These are phyloP conservation scores for Xanthia togata DNA, from an alignment of 2,888 invertebrate species.

Conservation along the genomic window DNA sequence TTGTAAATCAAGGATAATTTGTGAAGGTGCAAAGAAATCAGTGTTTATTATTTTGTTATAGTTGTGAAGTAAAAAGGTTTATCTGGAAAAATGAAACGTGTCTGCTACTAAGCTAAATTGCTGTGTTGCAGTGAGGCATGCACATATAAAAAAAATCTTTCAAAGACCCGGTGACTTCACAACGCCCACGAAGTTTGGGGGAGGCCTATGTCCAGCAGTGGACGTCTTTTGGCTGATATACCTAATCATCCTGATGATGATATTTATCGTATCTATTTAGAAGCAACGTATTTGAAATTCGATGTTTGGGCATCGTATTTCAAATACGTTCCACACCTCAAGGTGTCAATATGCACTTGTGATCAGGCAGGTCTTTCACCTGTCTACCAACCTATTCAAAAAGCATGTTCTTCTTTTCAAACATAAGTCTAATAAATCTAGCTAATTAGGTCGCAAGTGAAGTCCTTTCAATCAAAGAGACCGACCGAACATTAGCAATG, in stretches of 20 bases:
- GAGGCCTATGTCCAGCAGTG: background rate
- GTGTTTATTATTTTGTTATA: background rate
- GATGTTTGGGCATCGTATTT: too few species aligned
- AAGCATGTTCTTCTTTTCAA: background rate
- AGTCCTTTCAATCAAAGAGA: conserved; percentile 51
- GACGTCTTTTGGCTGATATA: background rate
- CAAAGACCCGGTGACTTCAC: background rate
- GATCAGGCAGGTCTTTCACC: too few species aligned
- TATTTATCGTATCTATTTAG: background rate
- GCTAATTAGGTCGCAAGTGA: conserved; percentile 7
- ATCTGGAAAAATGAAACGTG: background rate
- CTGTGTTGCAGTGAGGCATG: too few species aligned
- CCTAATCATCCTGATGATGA: background rate
- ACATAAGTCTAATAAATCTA: background rate
- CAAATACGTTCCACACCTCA: too few species aligned
- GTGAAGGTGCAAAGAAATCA: background rate
- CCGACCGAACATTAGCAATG: conserved; percentile 62
- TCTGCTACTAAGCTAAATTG: too few species aligned
- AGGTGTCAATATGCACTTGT: background rate
- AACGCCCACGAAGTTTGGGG: background rate
- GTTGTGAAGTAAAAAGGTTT: background rate
- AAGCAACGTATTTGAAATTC: background rate
- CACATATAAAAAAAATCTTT: too few species aligned
- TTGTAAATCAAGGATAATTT: background rate
- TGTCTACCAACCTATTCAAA: too few species aligned